Base-by-base conservation (phyloP, 2,888 invertebrate species). In the Drosophila paranaensis region DNA sequence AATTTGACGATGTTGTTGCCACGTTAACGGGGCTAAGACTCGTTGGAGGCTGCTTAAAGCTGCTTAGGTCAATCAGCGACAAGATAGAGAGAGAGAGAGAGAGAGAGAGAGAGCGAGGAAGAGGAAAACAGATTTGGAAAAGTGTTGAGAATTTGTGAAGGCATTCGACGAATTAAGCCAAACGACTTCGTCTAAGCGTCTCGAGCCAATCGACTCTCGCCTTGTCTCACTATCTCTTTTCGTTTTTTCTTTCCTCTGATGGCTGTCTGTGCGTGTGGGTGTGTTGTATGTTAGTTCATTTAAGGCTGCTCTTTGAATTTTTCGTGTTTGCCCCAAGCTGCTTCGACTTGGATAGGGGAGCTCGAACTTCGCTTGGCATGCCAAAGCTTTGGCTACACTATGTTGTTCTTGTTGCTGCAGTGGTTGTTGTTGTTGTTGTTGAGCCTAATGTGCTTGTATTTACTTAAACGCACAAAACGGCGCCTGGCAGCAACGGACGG, bases 391-490 rank as follows among this genome's bases (percentile, higher is more conserved):
- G 11, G 45, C 37, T 57, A 16, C 35, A 30, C 33, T 35, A 11
- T n/a, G 39, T 45, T 54, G 50, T 57, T 73, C 60, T 50, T 71
- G 66, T 54, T 45, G 25, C 14, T 45, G 20, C 13, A 13, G 25
- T 14, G n/a, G 46, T 3, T 76, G 33, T 63, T 76, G 45, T n/a
- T n/a, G 61, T 33, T 33, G 33, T 33, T 33, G 33, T 33, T 63
- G 60, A 42, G 81, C 72, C 77, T 84, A 83, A 84, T 86, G 84
- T 84, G 83, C 87, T 86, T 83, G 81, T 84, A 81, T 86, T 84
- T 86, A 83, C 83, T 86, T 86, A 86, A 81, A 81, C 77, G 82
- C 60, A 82, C 74, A 81, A 71, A 71, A 69, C 72, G 74, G 58
- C 71, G 64, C 20, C 20, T 20, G 20, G 20, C 20, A 20, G 40